Evolutionary conservation across 2,888 invertebrate species (phyloP), one percentile per base, ranked within the genome.

Genomic region (Drosophila fungiperda): DNA sequence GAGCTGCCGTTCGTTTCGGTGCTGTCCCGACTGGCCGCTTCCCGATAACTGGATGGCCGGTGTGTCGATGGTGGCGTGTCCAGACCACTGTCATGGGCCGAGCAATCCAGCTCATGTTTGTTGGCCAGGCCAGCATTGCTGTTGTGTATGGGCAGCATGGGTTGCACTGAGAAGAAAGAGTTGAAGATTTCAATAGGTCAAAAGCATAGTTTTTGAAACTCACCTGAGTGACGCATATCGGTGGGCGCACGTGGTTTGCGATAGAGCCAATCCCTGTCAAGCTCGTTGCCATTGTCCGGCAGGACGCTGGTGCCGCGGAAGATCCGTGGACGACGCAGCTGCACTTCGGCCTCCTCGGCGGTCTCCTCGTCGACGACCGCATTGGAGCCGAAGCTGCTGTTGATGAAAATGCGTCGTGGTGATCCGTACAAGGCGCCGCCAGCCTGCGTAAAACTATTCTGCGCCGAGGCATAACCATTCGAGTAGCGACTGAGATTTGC

Each of bases 71-170:
- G 93, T n/a, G 94, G 93, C 45, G 93, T 93, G 67, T 93, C 93
- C 77, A 94, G 81, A 54, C 93, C 93, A 77, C 91, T 93, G 76
- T 93, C 94, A 86, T 93, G 94, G 55, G 93, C 94, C 92, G 93
- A 93, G 64, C 94, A 94, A 86, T 95, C 95, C 80, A 95, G 94
- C 87, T 95, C 95, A 67, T 94, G 94, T 45, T 86, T 90, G 53
- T 64, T 74, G 23, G 86, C 80, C 73, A 85, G 59, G 52, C 83
- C 87, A 32, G 55, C 60, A 38, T 78, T 82, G 26, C 52, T 38
- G 48, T 74, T 82, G 54, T 84, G 86, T 20, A 82, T 87, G 63
- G 92, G 92, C 54, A 91, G 67, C 90, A 91, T 91, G 23, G 91
- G 91, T 92, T 95, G 92, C 81, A 95, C 95, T 95, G 90, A 2